Conservation (phyloP, 2,113 vertebrate genomes). For the Irena cyanogastra region DNA sequence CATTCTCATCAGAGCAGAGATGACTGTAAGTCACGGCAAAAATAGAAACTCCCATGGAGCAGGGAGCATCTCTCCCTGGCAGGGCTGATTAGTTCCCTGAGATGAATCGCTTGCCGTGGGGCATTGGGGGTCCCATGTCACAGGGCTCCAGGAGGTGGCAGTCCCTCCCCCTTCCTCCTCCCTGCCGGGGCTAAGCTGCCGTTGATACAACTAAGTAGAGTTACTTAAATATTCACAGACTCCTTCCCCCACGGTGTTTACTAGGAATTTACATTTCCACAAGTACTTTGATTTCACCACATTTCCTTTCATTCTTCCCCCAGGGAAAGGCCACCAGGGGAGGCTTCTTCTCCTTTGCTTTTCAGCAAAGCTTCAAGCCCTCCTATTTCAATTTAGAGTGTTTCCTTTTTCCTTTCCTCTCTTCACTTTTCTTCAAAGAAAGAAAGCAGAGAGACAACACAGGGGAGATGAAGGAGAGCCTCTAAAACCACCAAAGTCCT, state of each 20-base stretch:
- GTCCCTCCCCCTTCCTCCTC: background rate
- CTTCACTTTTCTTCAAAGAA: background rate
- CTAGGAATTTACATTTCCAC: slow-evolving; percentile 43
- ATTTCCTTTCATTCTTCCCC: slow-evolving; percentile 42
- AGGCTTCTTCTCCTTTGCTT: slow-evolving; percentile 37
- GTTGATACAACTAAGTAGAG: background rate
- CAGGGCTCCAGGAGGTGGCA: background rate
- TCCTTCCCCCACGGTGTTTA: background rate
- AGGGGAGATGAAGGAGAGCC: slow-evolving; percentile 1
- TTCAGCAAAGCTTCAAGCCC: slow-evolving; percentile 30
- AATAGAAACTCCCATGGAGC: background rate
- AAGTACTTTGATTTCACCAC: slow-evolving; percentile 55
- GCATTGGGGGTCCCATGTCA: background rate
- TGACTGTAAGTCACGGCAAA: background rate
- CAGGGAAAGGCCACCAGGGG: background rate
- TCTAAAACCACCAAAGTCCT: slow-evolving; percentile 14
- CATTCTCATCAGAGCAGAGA: background rate
- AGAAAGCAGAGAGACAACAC: background rate
- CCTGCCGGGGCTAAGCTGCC: background rate
- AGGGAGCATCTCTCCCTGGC: background rate
- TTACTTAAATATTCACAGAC: slow-evolving; percentile 37
- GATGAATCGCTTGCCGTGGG: background rate
- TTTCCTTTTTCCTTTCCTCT: slow-evolving; percentile 7
- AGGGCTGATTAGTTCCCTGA: background rate
- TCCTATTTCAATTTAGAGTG: background rate